Evolutionary conservation across 1,140 invertebrate genomes (phyloP).

Genomic region (Lepidotrigona ventralis): DNA sequence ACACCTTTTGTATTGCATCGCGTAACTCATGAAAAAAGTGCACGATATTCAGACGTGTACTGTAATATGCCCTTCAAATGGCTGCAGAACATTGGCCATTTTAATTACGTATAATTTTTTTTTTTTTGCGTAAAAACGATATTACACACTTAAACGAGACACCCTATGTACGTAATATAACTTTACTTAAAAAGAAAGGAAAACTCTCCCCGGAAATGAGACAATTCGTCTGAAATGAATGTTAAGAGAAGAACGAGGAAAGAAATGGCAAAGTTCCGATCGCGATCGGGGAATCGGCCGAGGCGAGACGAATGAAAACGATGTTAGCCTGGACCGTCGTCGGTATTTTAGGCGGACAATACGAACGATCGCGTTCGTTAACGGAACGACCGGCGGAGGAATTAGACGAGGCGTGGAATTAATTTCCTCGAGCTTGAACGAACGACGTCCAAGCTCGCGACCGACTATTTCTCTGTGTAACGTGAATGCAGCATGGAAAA

Average conservation of each 20-base stretch:
- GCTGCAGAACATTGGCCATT: too few species aligned
- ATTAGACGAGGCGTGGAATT: constrained; percentile 28
- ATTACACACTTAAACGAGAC: too few species aligned
- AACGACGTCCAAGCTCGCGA: constrained; percentile 13
- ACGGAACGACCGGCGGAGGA: constrained; percentile 4
- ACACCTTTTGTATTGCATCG: too few species aligned
- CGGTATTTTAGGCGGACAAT: constrained; percentile 46
- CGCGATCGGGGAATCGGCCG: constrained; percentile 28
- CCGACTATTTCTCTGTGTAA: background rate
- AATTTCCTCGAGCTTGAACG: constrained; percentile 40
- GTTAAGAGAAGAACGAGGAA: background rate
- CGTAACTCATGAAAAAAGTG: too few species aligned
- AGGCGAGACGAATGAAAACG: constrained; percentile 36
- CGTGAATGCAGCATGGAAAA: background rate
- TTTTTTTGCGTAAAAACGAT: too few species aligned
- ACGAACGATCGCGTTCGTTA: constrained; percentile 38
- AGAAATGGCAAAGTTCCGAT: background rate
- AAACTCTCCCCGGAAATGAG: background rate
- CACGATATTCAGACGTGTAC: too few species aligned
- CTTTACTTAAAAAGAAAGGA: too few species aligned
- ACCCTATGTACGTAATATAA: too few species aligned
- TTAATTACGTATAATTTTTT: too few species aligned
- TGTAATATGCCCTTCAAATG: too few species aligned
- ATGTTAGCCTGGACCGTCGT: background rate
- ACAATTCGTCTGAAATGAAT: background rate